Base-by-base conservation (phyloP, 2,113 vertebrate species). In the Pachycephala philippinensis region DNA sequence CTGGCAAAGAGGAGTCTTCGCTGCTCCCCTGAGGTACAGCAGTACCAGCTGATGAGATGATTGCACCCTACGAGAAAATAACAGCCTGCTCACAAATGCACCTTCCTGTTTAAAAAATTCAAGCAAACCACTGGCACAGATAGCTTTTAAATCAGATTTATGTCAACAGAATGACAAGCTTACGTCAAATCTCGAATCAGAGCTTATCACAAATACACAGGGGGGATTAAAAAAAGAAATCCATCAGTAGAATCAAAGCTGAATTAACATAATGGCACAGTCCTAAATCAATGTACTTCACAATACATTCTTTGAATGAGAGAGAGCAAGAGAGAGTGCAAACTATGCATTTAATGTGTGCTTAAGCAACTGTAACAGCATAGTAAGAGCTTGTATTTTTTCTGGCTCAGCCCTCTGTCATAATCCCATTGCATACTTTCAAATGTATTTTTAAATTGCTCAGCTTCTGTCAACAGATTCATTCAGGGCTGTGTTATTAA, bases 371-470 rank as follows among this genome's bases (percentile, higher is more conserved):
- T 37, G 44, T 59, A 90, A 86, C 64, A 75, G n/a, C 40, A 94
- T 75, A 87, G 78, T 80, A 91, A 94, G 30, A 94, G 57, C 56
- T 59, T 92, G 77, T 91, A 78, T 89, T 94, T 97, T 96, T 94
- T 77, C 94, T 97, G 92, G 93, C 93, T 93, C 49, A 44, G 54
- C 8, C n/a, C 24, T 87, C 72, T 85, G 37, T 77, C 59, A 59
- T 89, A 96, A 96, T 93, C 79, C 78, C 45, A 79, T 95, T 88
- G 82, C 81, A 93, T 89, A 80, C 49, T 92, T 96, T 83, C 65
- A 95, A 87, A 92, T 63, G 39, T 86, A 88, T 94, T 97, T 94
- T 93, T 91, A 96, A 93, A 91, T 95, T 88, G 84, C 82, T 81
- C 42, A 52, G 76, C 31, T 86, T 95, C 84, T 91, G 68, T 93